These are phyloP conservation scores for Macropis europaea DNA, from an alignment of 2,888 invertebrate genomes.

Conservation along the genomic window DNA sequence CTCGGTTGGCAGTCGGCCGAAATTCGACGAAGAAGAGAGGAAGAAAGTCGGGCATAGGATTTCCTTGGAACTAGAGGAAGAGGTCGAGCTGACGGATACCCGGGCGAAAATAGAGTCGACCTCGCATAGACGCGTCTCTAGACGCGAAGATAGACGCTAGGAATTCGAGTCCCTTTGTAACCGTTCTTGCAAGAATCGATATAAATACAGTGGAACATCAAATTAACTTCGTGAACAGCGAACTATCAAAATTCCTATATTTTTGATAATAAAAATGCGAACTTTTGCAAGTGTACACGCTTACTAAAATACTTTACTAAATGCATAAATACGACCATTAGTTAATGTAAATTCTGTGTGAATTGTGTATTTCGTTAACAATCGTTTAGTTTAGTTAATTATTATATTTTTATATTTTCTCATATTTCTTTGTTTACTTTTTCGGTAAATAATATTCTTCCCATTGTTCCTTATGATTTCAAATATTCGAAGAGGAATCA, in stretches of 20 bases:
- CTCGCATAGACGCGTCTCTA: slow-evolving; percentile 47
- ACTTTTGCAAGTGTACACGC: too few species aligned
- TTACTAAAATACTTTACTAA: too few species aligned
- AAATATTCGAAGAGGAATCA: too few species aligned
- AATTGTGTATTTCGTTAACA: too few species aligned
- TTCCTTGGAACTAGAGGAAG: slow-evolving; percentile 51
- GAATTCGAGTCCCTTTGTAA: slow-evolving; percentile 38
- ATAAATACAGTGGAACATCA: slow-evolving; percentile 30
- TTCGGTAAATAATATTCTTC: too few species aligned
- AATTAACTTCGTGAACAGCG: background rate
- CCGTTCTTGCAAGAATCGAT: slow-evolving; percentile 32
- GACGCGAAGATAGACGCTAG: slow-evolving; percentile 40
- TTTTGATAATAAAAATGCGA: too few species aligned
- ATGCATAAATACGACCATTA: too few species aligned
- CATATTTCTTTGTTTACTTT: too few species aligned
- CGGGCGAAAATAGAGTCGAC: slow-evolving; percentile 48
- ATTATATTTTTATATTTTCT: too few species aligned
- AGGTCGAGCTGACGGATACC: slow-evolving; percentile 45
- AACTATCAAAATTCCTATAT: background rate
- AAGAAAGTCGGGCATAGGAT: slow-evolving; percentile 39
- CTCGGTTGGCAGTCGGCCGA: slow-evolving; percentile 26
- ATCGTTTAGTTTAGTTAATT: too few species aligned
- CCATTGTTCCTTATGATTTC: too few species aligned
- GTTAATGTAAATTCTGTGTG: too few species aligned
- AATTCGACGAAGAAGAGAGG: slow-evolving; percentile 20